phyloP scores from a whole-genome alignment of 2,113 vertebrate genomes.

The Rhipidura dahli region DNA sequence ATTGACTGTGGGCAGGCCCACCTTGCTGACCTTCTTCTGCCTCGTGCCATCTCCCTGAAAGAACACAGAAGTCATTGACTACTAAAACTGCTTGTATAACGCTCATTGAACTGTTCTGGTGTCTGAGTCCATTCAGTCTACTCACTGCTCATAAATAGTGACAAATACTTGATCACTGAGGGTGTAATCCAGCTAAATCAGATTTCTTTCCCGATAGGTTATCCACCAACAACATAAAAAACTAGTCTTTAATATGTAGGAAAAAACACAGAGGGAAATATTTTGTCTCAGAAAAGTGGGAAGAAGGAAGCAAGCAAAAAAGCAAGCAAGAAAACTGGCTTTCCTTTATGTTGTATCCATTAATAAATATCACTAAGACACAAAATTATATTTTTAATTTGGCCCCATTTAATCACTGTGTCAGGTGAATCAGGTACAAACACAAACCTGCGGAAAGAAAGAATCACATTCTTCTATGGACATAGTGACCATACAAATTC shows the following conservation, averaged over 20 bases:
- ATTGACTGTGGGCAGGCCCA: fast-evolving
- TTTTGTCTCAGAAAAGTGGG: neutral
- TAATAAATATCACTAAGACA: neutral
- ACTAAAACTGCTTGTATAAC: neutral
- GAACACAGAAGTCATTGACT: neutral
- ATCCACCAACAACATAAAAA: neutral
- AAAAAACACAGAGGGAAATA: neutral
- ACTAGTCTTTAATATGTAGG: neutral
- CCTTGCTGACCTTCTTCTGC: neutral
- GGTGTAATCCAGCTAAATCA: neutral
- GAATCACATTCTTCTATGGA: neutral
- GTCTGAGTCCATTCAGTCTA: neutral
- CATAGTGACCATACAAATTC: neutral
- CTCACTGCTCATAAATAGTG: neutral
- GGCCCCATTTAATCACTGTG: neutral
- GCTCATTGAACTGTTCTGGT: neutral
- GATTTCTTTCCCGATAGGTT: neutral
- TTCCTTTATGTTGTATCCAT: neutral
- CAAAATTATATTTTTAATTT: neutral
- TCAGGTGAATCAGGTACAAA: neutral
- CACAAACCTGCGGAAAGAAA: neutral
- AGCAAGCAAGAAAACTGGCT: neutral
- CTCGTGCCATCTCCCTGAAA: fast-evolving
- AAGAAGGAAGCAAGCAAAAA: neutral
- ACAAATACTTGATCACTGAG: neutral